Evolutionary conservation across 2,113 vertebrate genomes (phyloP), one percentile per base, ranked within the genome.

Genomic region (Blennius ocellaris): DNA sequence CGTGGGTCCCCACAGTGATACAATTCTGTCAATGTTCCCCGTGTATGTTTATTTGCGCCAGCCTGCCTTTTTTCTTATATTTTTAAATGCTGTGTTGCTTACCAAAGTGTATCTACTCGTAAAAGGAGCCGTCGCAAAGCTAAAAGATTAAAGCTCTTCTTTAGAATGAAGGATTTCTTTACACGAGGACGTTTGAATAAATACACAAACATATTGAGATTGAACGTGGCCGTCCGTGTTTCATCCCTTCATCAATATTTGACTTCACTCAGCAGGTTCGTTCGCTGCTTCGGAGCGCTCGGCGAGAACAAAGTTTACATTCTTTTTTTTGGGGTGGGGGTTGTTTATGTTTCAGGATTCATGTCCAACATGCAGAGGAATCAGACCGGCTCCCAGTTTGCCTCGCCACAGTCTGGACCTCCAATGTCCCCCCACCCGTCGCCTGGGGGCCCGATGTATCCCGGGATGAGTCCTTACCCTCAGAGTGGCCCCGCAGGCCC

Each of bases 401-500:
- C 94, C 60, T 90, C 96, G 82, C 97, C 97, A 48, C 96, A 96
- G 91, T 89, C 95, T 7, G 97, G 94, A 78, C 93, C 96, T 14
- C 93, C 97, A 51, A 95, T 98, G 95, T 98, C 96, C 55, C 96
- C 97, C 41, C 97, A 97, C 71, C 95, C 95, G 45, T 95, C 96
- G 58, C 93, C 96, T 38, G 96, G 94, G 78, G 95, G 94, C 63
- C 95, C 96, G 56, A 86, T 97, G 90, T 97, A 98, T 85, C 91
- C 95, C 69, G 95, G 95, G 62, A 95, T 97, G 65, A 74, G 95
- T 78, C 88, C 94, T 76, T 98, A 96, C 91, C 93, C 95, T 83
- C 97, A 98, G 89, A 94, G 93, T 77, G 95, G 95, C 86, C 94
- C 95, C 47, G 87, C 95, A 51, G 94, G 95, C 85, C 90, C 94